Percentiles rank a stretch among this genome's conserved stretches.
Evolutionary conservation across 2,888 invertebrate genomes (phyloP).

Genomic region (Sphecodes monilicornis): DNA sequence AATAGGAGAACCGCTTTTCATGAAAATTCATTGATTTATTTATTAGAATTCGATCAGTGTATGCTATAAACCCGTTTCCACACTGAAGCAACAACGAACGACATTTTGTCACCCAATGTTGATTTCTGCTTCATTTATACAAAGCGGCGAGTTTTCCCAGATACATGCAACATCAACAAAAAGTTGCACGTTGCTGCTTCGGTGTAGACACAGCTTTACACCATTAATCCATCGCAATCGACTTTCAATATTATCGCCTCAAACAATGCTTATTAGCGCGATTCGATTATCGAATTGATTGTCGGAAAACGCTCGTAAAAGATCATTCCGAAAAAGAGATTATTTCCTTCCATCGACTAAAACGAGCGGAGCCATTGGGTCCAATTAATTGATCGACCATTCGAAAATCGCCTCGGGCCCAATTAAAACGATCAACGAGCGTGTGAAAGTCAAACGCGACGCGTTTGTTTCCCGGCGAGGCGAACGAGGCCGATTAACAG

Average conservation of each 20-base stretch:
- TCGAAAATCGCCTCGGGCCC: conserved; percentile 46
- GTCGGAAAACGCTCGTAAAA: conserved; percentile 8
- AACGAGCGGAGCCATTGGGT: conserved; percentile 31
- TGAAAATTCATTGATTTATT: too few relatives aligned
- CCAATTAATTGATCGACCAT: conserved; percentile 44
- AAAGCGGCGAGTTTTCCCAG: too few relatives aligned
- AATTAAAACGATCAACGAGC: conserved; percentile 42
- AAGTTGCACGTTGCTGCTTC: too few relatives aligned
- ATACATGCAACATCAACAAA: too few relatives aligned
- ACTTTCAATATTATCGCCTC: neutral
- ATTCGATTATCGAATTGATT: neutral
- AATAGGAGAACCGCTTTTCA: too few relatives aligned
- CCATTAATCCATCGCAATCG: neutral
- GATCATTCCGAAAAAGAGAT: conserved; percentile 26
- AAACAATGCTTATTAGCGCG: neutral
- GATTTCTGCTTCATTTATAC: too few relatives aligned
- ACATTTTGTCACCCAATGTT: too few relatives aligned
- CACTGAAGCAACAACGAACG: too few relatives aligned
- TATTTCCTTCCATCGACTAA: conserved; percentile 33
- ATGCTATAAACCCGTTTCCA: too few relatives aligned
- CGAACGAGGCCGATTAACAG: conserved; percentile 43
- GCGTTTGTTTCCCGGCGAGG: conserved; percentile 33
- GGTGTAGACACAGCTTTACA: too few relatives aligned
- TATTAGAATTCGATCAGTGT: too few relatives aligned
- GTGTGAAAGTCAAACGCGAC: conserved; percentile 31